Percentiles rank a stretch among this genome's conserved stretches.
Conservation (phyloP, 2,888 invertebrate genomes). For the Pecten maximus region DNA sequence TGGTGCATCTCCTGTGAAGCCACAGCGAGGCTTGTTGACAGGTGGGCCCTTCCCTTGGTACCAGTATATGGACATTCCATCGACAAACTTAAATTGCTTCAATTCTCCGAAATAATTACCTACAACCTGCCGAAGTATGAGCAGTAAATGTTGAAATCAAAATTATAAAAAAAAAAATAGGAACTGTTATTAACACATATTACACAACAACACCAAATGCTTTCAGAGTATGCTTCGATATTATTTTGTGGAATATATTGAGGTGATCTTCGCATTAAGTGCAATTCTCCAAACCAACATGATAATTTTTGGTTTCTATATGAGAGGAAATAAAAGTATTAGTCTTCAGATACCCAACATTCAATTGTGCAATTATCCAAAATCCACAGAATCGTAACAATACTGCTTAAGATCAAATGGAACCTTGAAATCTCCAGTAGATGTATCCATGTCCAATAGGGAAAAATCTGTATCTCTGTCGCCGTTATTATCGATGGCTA, state of each 20-base stretch:
- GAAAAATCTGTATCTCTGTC: slow-evolving; percentile 73
- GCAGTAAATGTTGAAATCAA: not conserved
- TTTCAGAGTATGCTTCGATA: too few species aligned
- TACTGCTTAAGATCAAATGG: not conserved
- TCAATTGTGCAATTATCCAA: too few species aligned
- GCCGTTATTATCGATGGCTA: slow-evolving; percentile 71
- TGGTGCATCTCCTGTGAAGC: slow-evolving; percentile 67
- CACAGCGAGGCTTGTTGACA: slow-evolving; percentile 72
- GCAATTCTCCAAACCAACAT: too few species aligned
- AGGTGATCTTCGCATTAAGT: too few species aligned
- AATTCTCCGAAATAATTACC: slow-evolving; percentile 60
- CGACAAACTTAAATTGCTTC: slow-evolving; percentile 47
- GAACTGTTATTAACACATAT: too few species aligned
- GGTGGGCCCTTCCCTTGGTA: slow-evolving; percentile 65
- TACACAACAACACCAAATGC: too few species aligned
- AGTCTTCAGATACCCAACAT: too few species aligned
- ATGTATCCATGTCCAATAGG: slow-evolving; percentile 67
- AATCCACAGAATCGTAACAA: too few species aligned
- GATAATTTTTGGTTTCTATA: too few species aligned
- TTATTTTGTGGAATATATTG: too few species aligned
- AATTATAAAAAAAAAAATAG: too few species aligned
- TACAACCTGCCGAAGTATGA: slow-evolving; percentile 53
- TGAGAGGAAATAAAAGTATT: too few species aligned
- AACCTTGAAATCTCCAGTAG: slow-evolving; percentile 65
- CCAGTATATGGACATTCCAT: slow-evolving; percentile 69